Conservation (phyloP, 2,888 invertebrate genomes). For the Aleiodes leptofemur region DNA sequence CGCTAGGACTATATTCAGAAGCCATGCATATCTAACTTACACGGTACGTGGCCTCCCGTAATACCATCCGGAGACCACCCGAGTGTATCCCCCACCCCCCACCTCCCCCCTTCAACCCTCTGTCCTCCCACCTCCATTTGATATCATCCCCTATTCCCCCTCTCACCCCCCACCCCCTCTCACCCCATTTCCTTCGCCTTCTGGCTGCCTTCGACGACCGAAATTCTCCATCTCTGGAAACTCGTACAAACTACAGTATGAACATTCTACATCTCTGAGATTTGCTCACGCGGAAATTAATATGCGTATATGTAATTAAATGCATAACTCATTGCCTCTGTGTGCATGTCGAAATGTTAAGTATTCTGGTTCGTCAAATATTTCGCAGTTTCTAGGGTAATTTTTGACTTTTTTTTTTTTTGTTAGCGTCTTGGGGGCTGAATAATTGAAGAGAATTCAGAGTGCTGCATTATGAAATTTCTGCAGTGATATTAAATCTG, state of each 20-base stretch:
- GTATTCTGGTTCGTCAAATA: constrained; percentile 9
- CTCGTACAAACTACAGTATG: constrained; percentile 21
- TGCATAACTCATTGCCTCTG: constrained; percentile 23
- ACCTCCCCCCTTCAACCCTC: neutral
- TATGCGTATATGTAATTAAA: constrained; percentile 14
- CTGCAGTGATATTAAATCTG: neutral
- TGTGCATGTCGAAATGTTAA: neutral
- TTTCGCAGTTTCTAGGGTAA: neutral
- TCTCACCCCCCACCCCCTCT: too few species aligned
- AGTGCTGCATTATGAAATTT: neutral
- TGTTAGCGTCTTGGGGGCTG: neutral
- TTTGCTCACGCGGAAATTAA: constrained; percentile 25
- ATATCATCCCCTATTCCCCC: neutral
- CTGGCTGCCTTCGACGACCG: neutral
- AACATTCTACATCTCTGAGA: constrained; percentile 27
- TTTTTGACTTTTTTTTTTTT: neutral
- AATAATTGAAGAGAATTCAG: neutral
- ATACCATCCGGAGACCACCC: constrained; percentile 48
- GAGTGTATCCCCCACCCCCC: constrained; percentile 23
- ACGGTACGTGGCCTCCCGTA: constrained; percentile 53
- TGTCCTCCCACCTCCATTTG: neutral
- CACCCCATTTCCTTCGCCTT: too few species aligned
- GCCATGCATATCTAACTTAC: constrained; percentile 70
- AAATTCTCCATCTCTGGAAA: constrained; percentile 14
- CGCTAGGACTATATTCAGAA: constrained; percentile 68